Evolutionary conservation across 1,140 invertebrate genomes (phyloP), one percentile per base, ranked within the genome.

Genomic region (Cydia pomonella): DNA sequence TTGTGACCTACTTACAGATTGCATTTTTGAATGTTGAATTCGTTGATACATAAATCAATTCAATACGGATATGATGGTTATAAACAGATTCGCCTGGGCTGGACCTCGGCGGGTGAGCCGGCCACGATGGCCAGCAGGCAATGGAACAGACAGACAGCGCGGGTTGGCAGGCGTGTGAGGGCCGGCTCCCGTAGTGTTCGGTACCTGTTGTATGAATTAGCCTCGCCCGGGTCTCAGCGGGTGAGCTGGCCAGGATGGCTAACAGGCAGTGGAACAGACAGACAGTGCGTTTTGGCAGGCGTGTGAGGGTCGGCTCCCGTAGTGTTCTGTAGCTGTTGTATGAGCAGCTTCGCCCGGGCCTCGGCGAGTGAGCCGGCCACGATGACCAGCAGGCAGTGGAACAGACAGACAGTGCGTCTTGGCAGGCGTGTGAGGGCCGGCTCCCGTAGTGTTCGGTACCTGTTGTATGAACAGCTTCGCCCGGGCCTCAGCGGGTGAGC

Each of bases 381-480:
- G n/a, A n/a, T n/a, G n/a, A n/a, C n/a, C n/a, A n/a, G n/a, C n/a
- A n/a, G n/a, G n/a, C n/a, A n/a, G n/a, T n/a, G n/a, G n/a, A n/a
- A n/a, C n/a, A n/a, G n/a, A n/a, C n/a, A n/a, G n/a, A n/a, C 85
- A 84, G 80, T 91, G 88, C 0, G 84, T 79, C 50, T 83, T 85
- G 1, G 83, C 82, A n/a, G 9, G 33, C 5, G 9, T 38, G 33
- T 38, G 9, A 3, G 5, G 2, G 25, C 25, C 16, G 12, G 13
- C 41, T 44, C 12, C 3, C 84, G 41, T 44, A 87, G 88, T 76
- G 85, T 83, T 9, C n/a, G 13, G 4, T 59, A 59, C 53, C 53
- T 92, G 90, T 59, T 92, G 84, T 29, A 91, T 77, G 47, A 92
- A 87, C 29, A 87, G 85, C 53, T 84, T 85, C 0, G 84, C 81